These are phyloP conservation scores for Beroe ovata DNA, from an alignment of 37 sponge, comb jelly and placozoan species.

Conservation along the genomic window DNA sequence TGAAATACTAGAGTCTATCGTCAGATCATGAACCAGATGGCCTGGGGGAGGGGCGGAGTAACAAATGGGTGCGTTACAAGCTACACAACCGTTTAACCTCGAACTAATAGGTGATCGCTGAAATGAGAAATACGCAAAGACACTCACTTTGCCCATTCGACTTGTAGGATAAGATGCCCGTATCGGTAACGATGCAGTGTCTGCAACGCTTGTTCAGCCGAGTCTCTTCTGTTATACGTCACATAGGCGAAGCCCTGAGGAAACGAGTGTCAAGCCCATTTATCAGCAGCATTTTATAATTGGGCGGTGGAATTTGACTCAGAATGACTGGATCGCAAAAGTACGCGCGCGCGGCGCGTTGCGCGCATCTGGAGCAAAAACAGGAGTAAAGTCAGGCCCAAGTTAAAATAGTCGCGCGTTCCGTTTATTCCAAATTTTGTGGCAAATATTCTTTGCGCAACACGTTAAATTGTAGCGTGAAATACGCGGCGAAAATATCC, in stretches of 20 bases:
- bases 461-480: background rate
- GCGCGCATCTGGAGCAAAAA: background rate
- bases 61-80: background rate
- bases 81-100: too few relatives aligned
- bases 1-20: too few relatives aligned
- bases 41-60: background rate
- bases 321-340: too few relatives aligned
- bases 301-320: too few relatives aligned
- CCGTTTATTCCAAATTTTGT: background rate
- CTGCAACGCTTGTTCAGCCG: slow-evolving; percentile 83
- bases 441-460: background rate
- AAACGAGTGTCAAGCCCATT: too few relatives aligned
- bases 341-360: background rate
- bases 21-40: slow-evolving; percentile 29
- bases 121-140: too few relatives aligned
- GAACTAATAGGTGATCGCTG: too few relatives aligned
- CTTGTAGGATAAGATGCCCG: slow-evolving; percentile 91
- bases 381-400: background rate
- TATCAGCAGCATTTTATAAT: too few relatives aligned
- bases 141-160: slow-evolving; percentile 97
- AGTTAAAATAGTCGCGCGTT: background rate
- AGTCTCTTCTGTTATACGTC: slow-evolving; percentile 70
- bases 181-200: slow-evolving; percentile 84
- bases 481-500: too few relatives aligned
- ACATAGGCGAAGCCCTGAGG: slow-evolving; percentile 97